Evolutionary conservation across 2,113 vertebrate species (phyloP).

Genomic region (Ceyx margarethae): DNA sequence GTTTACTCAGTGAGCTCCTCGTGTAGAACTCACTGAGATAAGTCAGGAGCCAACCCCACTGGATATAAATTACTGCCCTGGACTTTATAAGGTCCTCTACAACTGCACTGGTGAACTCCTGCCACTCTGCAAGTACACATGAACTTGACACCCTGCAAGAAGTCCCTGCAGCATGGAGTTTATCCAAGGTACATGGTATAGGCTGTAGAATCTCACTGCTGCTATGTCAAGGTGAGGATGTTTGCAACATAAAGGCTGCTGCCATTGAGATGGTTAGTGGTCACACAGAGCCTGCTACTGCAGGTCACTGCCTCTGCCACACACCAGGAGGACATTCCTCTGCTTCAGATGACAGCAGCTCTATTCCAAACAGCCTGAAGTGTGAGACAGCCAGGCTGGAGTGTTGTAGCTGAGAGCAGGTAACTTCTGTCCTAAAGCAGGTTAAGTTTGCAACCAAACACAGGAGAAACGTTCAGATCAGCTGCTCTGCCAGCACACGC

Average conservation of each 20-base stretch:
- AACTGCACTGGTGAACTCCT: background rate
- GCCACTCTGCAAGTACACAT: background rate
- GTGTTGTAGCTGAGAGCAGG: background rate
- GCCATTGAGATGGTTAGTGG: background rate
- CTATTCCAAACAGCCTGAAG: background rate
- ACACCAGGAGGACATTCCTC: background rate
- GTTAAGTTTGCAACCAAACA: background rate
- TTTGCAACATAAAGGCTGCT: background rate
- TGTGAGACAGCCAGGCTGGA: background rate
- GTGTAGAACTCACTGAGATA: background rate
- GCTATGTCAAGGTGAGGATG: background rate
- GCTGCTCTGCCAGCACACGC: background rate
- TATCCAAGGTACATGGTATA: background rate
- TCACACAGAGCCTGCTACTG: no score
- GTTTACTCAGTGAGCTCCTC: background rate
- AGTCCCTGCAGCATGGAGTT: background rate
- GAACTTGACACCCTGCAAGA: background rate
- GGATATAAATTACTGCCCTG: background rate
- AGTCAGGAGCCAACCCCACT: background rate
- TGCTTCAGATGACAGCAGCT: background rate
- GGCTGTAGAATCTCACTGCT: background rate
- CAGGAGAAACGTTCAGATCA: background rate
- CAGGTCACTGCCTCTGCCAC: background rate
- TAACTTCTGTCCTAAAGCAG: background rate
- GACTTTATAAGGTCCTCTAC: background rate